These are phyloP conservation scores for Tipula vernalis DNA, from an alignment of 2,888 invertebrate species.

Conservation along the genomic window DNA sequence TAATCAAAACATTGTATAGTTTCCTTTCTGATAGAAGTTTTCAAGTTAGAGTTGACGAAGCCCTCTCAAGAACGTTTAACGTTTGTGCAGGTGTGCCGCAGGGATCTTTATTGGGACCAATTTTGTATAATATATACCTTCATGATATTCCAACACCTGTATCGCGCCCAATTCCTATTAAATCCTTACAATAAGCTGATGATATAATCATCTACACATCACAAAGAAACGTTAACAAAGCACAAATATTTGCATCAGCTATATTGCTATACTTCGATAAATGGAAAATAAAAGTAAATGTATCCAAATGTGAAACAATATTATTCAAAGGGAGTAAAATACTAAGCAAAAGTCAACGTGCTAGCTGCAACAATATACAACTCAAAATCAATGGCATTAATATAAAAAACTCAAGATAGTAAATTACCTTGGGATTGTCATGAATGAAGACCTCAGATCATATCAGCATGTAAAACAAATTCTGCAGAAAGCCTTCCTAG, in stretches of 20 bases:
- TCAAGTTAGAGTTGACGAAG: too few species aligned
- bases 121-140: neutral
- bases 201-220: neutral
- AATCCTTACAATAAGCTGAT: neutral
- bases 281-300: too few species aligned
- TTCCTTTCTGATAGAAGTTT: too few species aligned
- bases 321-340: neutral
- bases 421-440: neutral
- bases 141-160: neutral
- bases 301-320: neutral
- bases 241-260: neutral
- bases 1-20: too few species aligned
- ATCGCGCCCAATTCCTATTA: neutral
- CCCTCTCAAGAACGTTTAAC: too few species aligned
- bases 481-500: neutral
- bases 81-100: neutral
- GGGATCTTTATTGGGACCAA: neutral
- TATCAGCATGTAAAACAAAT: neutral
- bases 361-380: neutral
- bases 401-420: neutral
- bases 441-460: neutral
- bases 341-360: neutral
- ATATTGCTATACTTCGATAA: neutral
- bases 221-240: neutral
- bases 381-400: neutral